Evolutionary conservation across 2,797 vertebrate genomes (phyloP), one percentile per base, ranked within the genome.

Genomic region (Octomys mimax): DNA sequence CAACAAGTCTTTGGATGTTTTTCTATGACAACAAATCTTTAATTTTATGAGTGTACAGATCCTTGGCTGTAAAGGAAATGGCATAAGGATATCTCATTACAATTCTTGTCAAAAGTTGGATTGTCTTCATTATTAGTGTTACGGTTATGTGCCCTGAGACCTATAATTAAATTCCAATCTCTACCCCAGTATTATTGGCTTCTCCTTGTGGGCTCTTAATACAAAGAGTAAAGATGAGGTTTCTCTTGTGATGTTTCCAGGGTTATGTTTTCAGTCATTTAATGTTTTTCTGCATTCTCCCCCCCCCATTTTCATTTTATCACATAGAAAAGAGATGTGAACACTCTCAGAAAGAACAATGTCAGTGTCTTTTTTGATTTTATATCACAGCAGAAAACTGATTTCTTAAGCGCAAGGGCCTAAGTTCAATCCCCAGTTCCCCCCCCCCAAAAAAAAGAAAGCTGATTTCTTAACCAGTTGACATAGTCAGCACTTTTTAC

Each of bases 51-150:
- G 22, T 85, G 14, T 62, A 70, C 73, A 22, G 62, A 71, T 31
- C 6, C 87, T 94, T 92, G 73, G 12, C 33, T 94, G 93, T 19
- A 70, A 68, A 89, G 57, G 33, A 54, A 93, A 57, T 79, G 11
- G 80, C 83, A 42, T 87, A 71, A 89, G 26, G 31, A 39, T 84
- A 42, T 73, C 79, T 86, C 59, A 75, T 93, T 91, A 46, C 46
- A 24, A 93, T 92, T 85, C 33, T 86, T 85, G 9, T 84, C 68
- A 54, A 66, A 87, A 87, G n/a, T 49, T 94, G 59, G 59, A 93
- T 79, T 84, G 18, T 80, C 82, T 91, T 95, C 95, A 21, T 88
- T 87, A 49, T 92, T 86, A 92, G 31, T 84, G 54, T 88, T 81
- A 75, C 73, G 71, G 61, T 92, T 86, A 31, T 11, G 19, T 87